Conservation (phyloP, 2,113 vertebrate species). For the Albula glossodonta region DNA sequence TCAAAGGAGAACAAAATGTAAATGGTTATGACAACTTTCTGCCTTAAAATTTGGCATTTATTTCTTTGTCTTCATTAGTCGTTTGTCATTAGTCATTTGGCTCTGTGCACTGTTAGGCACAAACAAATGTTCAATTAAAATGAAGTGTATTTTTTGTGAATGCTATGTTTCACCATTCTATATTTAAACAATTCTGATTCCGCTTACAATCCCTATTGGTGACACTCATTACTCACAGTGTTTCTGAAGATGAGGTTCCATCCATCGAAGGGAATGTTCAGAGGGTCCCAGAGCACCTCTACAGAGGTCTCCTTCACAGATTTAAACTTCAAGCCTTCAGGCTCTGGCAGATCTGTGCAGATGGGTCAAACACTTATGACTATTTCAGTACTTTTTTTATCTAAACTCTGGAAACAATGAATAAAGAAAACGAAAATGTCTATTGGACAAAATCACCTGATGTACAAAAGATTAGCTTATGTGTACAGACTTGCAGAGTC, state of each 20-base stretch:
- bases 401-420: neutral
- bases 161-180: too few relatives aligned
- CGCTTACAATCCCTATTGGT: too few relatives aligned
- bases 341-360: conserved; percentile 85
- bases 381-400: neutral
- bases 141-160: too few relatives aligned
- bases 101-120: too few relatives aligned
- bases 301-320: conserved; percentile 89
- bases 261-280: conserved; percentile 89
- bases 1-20: too few relatives aligned
- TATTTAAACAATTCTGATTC: too few relatives aligned
- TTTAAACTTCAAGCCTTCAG: conserved; percentile 94
- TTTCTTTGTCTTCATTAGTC: too few relatives aligned
- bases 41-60: too few relatives aligned
- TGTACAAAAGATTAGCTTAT: neutral
- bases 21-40: too few relatives aligned
- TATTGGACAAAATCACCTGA: neutral
- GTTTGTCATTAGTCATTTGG: too few relatives aligned
- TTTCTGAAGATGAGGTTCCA: conserved; percentile 96
- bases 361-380: neutral
- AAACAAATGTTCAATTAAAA: too few relatives aligned
- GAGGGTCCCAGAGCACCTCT: conserved; percentile 94
- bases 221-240: conserved; percentile 70
- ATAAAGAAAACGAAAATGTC: neutral
- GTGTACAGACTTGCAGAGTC: neutral